Base-by-base conservation (phyloP, 2,113 vertebrate species). In the Camelus dromedarius region DNA sequence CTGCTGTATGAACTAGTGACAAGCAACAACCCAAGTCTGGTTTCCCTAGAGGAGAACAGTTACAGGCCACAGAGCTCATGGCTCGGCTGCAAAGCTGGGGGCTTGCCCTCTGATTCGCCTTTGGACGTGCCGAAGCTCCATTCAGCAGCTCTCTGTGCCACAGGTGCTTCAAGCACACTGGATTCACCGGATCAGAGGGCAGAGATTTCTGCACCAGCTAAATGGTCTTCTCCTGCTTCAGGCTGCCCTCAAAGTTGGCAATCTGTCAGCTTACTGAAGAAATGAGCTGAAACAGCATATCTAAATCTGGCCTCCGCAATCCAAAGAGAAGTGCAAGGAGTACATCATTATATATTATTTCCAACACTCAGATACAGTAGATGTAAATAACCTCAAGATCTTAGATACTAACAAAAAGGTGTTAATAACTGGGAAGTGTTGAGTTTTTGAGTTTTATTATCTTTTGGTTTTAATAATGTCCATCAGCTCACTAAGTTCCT, bases 231-330 rank as follows among this genome's bases (percentile, higher is more conserved):
- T 83, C 58, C 60, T 67, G 52, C 60, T 92, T 60, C 79, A 38
- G 26, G 77, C 38, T 66, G 64, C 5, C 22, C 80, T 90, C 35
- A 66, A 32, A 83, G 58, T 54, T 35, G 62, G 64, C 38, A 66
- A 6, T 58, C 62, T 70, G 70, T 96, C 92, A 48, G 38, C 38
- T 75, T 70, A 35, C 84, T n/a, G 15, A 81, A 66, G 91, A 82
- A 86, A 90, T 60, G 80, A 87, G 64, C 88, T 94, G 93, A 94
- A 91, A 28, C n/a, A 92, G 83, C 90, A 67, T 48, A n/a, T 96
- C 80, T 97, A 97, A 95, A 72, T 86, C 38, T 26, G 80, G 64
- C 38, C 58, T 97, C 76, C 32, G 50, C 48, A 87, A 79, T 56
- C 58, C 80, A 92, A 76, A 81, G 11, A 81, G 67, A 73, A 91